phyloP scores from a whole-genome alignment of 2,888 invertebrate species.

The Andrena haemorrhoa region DNA sequence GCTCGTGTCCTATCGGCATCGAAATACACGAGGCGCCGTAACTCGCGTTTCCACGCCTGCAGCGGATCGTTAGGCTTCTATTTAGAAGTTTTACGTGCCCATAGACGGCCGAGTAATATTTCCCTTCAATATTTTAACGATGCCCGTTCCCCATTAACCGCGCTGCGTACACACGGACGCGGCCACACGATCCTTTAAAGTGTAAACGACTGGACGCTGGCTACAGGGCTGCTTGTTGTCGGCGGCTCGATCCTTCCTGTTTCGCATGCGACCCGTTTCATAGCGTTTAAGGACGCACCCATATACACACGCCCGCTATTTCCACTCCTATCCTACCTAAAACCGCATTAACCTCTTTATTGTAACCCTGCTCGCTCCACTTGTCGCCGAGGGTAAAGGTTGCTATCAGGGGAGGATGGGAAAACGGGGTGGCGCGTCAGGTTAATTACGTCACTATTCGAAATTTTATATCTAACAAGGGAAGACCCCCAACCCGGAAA shows the following conservation, averaged over 20 bases:
- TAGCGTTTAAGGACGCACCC: constrained; percentile 45
- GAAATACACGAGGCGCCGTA: constrained; percentile 4
- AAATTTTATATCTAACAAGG: constrained; percentile 21
- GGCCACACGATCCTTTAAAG: constrained; percentile 35
- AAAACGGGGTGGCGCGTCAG: not conserved
- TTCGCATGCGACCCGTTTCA: constrained; percentile 53
- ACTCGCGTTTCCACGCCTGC: constrained; percentile 17
- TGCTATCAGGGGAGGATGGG: not conserved
- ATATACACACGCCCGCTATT: constrained; percentile 7
- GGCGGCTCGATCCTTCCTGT: constrained; percentile 18
- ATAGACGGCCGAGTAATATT: constrained; percentile 54
- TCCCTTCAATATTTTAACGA: constrained; percentile 64
- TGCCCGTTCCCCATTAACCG: constrained; percentile 46
- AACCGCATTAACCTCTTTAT: constrained; percentile 59
- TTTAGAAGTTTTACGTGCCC: constrained; percentile 40
- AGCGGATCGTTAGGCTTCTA: constrained; percentile 45
- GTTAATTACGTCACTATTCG: constrained; percentile 26
- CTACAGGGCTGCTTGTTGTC: constrained; percentile 2
- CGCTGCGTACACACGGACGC: constrained; percentile 3
- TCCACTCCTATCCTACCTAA: constrained; percentile 49
- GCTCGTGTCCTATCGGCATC: constrained; percentile 9
- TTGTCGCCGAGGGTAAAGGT: constrained; percentile 26
- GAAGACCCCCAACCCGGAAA: too few species aligned
- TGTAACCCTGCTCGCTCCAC: constrained; percentile 11
- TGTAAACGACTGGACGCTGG: constrained; percentile 42